These are phyloP conservation scores for Pterostichus niger DNA, from an alignment of 2,888 invertebrate species.

Conservation along the genomic window DNA sequence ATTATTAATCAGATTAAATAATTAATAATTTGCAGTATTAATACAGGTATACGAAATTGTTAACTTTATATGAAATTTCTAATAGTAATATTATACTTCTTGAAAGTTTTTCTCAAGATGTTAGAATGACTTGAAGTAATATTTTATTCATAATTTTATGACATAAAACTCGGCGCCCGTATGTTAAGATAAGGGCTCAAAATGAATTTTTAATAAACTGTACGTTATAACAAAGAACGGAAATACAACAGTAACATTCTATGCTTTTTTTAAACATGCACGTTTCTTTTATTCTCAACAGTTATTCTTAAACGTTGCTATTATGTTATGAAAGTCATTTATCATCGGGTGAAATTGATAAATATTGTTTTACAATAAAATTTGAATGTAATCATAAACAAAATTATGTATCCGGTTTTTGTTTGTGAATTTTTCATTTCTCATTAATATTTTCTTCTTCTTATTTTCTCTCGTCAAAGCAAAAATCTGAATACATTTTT, in stretches of 20 bases:
- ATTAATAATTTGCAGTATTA: too few species aligned
- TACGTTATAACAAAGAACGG: not conserved
- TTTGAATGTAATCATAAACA: not conserved
- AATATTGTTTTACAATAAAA: not conserved
- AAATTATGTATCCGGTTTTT: not conserved
- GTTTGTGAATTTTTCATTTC: too few species aligned
- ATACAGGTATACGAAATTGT: too few species aligned
- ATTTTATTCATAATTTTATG: constrained; percentile 8
- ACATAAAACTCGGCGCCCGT: not conserved
- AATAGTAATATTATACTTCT: too few species aligned
- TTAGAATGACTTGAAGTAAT: not conserved
- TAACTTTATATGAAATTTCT: too few species aligned
- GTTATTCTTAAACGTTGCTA: not conserved
- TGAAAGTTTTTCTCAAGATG: not conserved
- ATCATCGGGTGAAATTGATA: not conserved
- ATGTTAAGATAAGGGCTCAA: not conserved
- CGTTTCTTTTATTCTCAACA: not conserved
- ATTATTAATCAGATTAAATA: too few species aligned
- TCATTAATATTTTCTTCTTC: too few species aligned
- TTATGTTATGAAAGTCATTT: not conserved
- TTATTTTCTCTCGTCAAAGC: too few species aligned
- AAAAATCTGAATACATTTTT: too few species aligned
- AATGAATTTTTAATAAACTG: constrained; percentile 9
- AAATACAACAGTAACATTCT: not conserved
- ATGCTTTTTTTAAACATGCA: too few species aligned